Evolutionary conservation across 2,113 vertebrate species (phyloP).

Genomic region (Dipodomys ordii): DNA sequence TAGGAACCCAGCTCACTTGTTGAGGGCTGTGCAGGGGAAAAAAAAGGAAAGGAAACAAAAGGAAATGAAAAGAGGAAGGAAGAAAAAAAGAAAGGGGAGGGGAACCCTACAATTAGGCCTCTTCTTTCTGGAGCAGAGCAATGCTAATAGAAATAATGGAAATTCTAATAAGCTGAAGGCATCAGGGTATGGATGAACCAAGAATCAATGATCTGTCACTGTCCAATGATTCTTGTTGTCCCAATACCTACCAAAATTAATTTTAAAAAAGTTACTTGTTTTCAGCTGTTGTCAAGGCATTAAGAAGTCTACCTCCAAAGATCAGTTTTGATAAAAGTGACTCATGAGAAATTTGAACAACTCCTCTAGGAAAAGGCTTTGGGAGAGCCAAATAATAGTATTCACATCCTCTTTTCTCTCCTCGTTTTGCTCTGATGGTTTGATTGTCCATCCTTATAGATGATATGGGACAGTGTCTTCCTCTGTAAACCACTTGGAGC

Average conservation of each 20-base stretch:
- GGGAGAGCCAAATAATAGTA: neutral
- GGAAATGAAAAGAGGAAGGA: neutral
- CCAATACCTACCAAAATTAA: neutral
- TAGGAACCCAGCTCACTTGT: neutral
- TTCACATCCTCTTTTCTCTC: neutral
- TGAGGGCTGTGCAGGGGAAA: neutral
- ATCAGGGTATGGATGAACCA: neutral
- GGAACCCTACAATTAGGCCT: neutral
- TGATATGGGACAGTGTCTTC: neutral
- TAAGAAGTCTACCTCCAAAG: neutral
- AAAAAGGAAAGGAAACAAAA: neutral
- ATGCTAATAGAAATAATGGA: neutral
- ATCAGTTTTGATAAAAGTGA: slow-evolving; percentile 9
- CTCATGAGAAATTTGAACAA: neutral
- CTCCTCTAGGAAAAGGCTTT: slow-evolving; percentile 7
- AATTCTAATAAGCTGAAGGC: neutral
- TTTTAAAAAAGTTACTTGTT: neutral
- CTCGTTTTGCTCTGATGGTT: neutral
- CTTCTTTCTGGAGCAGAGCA: neutral
- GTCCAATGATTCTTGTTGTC: slow-evolving; percentile 13
- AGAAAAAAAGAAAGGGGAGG: neutral
- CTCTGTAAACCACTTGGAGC: neutral
- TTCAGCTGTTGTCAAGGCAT: neutral
- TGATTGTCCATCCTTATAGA: neutral
- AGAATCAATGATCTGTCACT: neutral